Conservation (phyloP, 2,113 vertebrate genomes). For the Syngnathus scovelli region DNA sequence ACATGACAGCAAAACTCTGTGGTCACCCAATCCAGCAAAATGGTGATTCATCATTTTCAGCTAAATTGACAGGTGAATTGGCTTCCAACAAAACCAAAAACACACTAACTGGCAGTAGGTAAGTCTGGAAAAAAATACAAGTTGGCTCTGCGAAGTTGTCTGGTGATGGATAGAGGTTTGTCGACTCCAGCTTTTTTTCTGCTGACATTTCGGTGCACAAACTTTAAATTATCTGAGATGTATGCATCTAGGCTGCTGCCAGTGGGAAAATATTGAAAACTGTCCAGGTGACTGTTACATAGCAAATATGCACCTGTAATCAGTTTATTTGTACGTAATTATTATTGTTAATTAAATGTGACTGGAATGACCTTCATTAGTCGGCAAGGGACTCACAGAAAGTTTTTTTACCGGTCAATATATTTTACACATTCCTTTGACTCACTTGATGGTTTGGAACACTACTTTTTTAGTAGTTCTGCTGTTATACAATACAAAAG, state of each 20-base stretch:
- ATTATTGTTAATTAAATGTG: too few species aligned
- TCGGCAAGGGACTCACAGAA: neutral
- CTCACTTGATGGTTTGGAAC: neutral
- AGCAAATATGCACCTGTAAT: neutral
- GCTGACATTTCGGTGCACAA: neutral
- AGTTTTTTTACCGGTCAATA: neutral
- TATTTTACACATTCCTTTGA: neutral
- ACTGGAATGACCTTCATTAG: neutral
- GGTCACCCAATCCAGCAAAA: neutral
- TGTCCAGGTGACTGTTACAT: neutral
- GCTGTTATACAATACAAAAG: neutral
- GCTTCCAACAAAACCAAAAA: neutral
- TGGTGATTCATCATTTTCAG: conserved; percentile 1
- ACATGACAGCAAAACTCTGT: neutral
- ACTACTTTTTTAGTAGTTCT: neutral
- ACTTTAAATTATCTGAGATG: neutral
- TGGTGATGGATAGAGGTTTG: neutral
- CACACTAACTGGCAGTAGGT: neutral
- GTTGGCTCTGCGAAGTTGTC: neutral
- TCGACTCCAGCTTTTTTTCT: neutral
- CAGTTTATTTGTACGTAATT: neutral
- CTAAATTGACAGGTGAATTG: conserved; percentile 1
- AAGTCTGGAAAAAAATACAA: neutral
- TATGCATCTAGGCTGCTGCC: neutral
- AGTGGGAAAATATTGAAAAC: neutral